phyloP scores from a whole-genome alignment of 2,797 vertebrate genomes.

The Staurois parvus region DNA sequence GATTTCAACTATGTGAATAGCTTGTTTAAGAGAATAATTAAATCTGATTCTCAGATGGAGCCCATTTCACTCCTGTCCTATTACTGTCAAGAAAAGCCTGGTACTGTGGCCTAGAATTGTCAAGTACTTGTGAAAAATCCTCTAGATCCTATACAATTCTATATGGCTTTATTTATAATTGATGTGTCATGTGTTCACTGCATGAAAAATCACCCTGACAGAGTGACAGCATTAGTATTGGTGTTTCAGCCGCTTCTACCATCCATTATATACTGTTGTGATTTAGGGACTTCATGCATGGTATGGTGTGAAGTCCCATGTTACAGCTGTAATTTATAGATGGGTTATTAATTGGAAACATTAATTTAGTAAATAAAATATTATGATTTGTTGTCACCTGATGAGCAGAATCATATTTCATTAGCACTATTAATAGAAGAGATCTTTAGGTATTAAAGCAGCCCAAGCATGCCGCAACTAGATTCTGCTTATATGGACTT shows the following conservation, averaged over 20 bases:
- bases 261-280: background rate
- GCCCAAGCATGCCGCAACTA: no score
- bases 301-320: background rate
- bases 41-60: background rate
- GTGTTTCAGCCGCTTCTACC: background rate
- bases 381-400: no score
- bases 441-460: no score
- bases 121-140: conserved; percentile 12
- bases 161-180: conserved; percentile 27
- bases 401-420: no score
- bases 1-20: background rate
- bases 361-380: background rate
- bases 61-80: background rate
- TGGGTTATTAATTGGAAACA: no score
- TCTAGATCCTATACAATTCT: conserved; percentile 5
- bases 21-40: conserved; percentile 6
- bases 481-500: no score
- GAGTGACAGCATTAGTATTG: conserved; percentile 13
- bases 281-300: background rate
- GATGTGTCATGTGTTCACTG: conserved; percentile 8
- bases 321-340: background rate
- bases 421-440: no score
- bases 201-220: conserved; percentile 6
- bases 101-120: conserved; percentile 25
- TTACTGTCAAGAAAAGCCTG: conserved; percentile 2